Evolutionary conservation across 2,113 vertebrate species (phyloP), one percentile per base, ranked within the genome.

Genomic region (Pomatostomus ruficeps): DNA sequence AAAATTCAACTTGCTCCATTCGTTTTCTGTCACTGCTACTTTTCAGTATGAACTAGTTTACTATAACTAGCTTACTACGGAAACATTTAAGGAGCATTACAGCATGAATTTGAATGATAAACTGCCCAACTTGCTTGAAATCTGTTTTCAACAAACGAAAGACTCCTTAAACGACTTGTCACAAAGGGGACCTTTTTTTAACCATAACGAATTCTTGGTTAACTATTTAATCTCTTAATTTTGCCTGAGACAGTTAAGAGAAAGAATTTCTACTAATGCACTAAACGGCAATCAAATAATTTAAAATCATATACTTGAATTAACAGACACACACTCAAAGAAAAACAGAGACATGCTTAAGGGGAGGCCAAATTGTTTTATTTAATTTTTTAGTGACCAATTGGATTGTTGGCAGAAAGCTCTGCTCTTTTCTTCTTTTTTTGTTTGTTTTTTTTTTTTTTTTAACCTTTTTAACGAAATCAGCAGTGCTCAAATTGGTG

Each of bases 341-440:
- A 96, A 65, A 96, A 92, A 95, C 43, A 95, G 46, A 96, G 78
- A 97, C 97, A 63, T 72, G 31, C n/a, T 65, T 96, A 95, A 97
- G 98, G 98, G 97, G 97, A 96, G 96, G 96, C 97, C 98, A 97
- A 98, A 98, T 98, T 98, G 89, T 97, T 98, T 98, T 98, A 98
- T 98, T 98, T 95, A 97, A 95, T 96, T 97, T 98, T 97, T 97
- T 95, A 91, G 63, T 94, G 85, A 97, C 94, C 96, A 97, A 97
- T 97, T 97, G 38, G 26, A 88, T 94, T 85, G 58, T 78, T 96
- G 97, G 97, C 78, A 91, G 83, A 85, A 92, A 97, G 85, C 95
- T 95, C 94, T 95, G 94, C 91, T 96, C 16, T 67, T 78, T 65
- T 13, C 2, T 29, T 66, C 12, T 31, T 55, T 46, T 26, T 40